Evolutionary conservation across 2,797 vertebrate species (phyloP).

Genomic region (Vipera ursinii): DNA sequence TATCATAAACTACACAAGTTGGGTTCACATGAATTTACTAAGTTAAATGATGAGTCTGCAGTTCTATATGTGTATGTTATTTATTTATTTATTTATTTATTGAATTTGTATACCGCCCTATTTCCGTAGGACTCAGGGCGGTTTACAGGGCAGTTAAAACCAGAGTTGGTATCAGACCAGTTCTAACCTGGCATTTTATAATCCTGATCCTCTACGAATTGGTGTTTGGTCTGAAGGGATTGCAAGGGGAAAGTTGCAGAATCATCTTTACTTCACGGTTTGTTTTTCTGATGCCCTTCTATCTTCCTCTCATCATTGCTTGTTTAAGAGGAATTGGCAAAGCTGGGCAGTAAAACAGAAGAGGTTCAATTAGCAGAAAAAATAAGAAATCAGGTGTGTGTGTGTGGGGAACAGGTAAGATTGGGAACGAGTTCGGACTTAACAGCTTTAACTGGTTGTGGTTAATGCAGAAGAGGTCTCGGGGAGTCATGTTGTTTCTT

Average conservation of each 20-base stretch:
- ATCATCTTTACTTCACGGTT: neutral
- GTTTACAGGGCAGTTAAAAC: no score
- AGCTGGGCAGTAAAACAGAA: neutral
- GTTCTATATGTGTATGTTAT: neutral
- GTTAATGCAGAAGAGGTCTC: neutral
- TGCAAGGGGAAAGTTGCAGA: neutral
- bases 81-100: no score
- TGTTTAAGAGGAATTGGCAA: neutral
- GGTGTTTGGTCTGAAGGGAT: slow-evolving; percentile 4
- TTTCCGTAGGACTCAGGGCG: no score
- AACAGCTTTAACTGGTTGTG: neutral
- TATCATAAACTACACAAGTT: neutral
- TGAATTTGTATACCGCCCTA: no score
- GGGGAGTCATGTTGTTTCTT: neutral
- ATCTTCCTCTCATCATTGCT: neutral
- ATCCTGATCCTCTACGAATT: neutral
- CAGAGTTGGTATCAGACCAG: neutral
- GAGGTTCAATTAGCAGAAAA: neutral
- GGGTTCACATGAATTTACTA: neutral
- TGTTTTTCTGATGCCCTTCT: neutral
- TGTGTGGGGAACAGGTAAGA: slow-evolving; percentile 9
- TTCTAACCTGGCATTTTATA: neutral
- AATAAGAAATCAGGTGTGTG: fast-evolving
- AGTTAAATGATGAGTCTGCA: neutral
- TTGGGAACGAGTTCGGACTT: neutral